Conservation (phyloP, 2,113 vertebrate genomes). For the Callaeas wilsoni region DNA sequence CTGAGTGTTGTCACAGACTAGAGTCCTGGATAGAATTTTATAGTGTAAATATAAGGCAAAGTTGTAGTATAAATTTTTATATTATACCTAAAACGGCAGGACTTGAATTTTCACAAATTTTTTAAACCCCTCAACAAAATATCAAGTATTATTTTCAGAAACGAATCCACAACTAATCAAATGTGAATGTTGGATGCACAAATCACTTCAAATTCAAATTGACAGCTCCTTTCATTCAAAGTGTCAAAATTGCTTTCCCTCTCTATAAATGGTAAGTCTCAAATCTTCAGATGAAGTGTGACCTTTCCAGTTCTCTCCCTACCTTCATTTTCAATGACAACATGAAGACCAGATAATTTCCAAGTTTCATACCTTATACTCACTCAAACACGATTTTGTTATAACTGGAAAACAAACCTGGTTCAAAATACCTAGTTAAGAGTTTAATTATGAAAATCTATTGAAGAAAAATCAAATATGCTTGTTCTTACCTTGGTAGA, state of each 20-base stretch:
- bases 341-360: neutral
- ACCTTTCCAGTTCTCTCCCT: neutral
- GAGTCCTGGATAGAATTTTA: neutral
- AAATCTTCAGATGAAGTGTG: neutral
- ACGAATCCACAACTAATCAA: neutral
- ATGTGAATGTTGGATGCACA: neutral
- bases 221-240: neutral
- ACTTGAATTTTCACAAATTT: neutral
- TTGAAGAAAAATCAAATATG: neutral
- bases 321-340: neutral
- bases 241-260: neutral
- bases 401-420: neutral
- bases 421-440: neutral
- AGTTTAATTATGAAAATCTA: neutral
- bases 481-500: constrained; percentile 85
- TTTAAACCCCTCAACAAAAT: neutral
- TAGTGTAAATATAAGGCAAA: neutral
- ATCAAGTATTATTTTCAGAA: neutral
- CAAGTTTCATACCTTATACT: neutral
- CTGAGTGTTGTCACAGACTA: neutral
- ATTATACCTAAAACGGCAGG: neutral
- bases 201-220: neutral
- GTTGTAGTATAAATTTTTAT: neutral
- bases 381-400: neutral
- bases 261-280: neutral